Evolutionary conservation across 2,888 invertebrate species (phyloP).

Genomic region (Agrypnus murinus): DNA sequence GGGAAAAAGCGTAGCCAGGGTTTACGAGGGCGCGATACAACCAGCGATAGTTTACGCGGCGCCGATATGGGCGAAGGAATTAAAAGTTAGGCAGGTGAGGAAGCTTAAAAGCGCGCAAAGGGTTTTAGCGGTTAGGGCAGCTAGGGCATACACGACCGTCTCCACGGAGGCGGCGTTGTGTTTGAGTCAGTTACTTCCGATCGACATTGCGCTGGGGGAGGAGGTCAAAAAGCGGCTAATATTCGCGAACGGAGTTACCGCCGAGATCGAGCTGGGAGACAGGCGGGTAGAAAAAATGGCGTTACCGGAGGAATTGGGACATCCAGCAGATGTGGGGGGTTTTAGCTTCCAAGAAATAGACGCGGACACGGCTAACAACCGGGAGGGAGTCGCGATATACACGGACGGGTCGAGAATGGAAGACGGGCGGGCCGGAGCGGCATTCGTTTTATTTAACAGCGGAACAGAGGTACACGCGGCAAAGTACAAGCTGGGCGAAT

Average conservation of each 20-base stretch:
- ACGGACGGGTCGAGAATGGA: not conserved
- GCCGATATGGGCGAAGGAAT: constrained; percentile 1
- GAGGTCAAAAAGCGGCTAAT: not conserved
- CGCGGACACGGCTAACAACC: not conserved
- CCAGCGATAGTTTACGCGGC: constrained; percentile 22
- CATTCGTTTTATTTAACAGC: not conserved
- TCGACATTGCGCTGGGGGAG: not conserved
- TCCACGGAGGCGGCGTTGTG: constrained; percentile 3
- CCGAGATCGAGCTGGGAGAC: not conserved
- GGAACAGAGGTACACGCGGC: not conserved
- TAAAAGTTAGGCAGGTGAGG: not conserved
- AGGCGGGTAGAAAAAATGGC: not conserved
- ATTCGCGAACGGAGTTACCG: not conserved
- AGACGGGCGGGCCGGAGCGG: not conserved
- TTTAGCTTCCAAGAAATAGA: not conserved
- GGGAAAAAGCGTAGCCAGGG: not conserved
- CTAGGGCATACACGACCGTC: not conserved
- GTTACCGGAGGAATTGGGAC: not conserved
- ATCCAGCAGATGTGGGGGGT: not conserved
- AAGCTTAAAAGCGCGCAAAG: constrained; percentile 10
- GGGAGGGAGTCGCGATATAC: not conserved
- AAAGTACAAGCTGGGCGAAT: not conserved
- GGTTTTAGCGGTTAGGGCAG: not conserved
- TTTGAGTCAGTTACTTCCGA: not conserved
- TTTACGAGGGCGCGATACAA: constrained; percentile 23